Conservation (phyloP, 2,113 vertebrate genomes). For the Bolborhynchus lineola region DNA sequence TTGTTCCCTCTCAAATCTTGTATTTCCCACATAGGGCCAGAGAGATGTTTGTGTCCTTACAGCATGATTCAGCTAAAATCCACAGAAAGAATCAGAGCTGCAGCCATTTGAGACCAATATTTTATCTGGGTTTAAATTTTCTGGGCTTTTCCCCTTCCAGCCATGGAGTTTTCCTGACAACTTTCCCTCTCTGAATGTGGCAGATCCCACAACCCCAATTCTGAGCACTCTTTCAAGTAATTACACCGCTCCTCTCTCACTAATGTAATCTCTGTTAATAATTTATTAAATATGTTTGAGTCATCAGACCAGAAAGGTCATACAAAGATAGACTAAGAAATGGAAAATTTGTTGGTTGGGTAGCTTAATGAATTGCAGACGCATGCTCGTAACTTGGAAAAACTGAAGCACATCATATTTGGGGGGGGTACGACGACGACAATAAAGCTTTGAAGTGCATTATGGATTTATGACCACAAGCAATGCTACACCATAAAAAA, state of each 20-base stretch:
- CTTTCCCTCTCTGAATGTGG: background rate
- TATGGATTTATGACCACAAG: conserved; percentile 11
- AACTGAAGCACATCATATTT: background rate
- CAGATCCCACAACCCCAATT: background rate
- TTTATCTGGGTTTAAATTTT: background rate
- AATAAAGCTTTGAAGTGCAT: background rate
- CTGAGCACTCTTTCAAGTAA: background rate
- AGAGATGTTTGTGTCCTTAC: background rate
- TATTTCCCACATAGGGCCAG: background rate
- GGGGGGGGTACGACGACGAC: background rate
- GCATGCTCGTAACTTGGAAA: background rate
- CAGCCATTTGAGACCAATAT: background rate
- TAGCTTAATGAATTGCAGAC: conserved; percentile 44
- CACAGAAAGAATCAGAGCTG: background rate
- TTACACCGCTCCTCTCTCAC: background rate
- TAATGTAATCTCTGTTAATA: background rate
- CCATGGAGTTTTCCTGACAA: background rate
- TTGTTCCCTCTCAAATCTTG: background rate
- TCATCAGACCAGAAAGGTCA: conserved; percentile 32
- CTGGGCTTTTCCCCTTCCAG: background rate
- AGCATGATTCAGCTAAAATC: background rate
- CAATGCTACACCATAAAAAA: background rate
- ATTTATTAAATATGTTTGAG: conserved; percentile 28
- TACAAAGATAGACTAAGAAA: conserved; percentile 3
- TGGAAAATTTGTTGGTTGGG: background rate